These are phyloP conservation scores for Ophion obscuratus DNA, from an alignment of 2,888 invertebrate species.

Conservation along the genomic window DNA sequence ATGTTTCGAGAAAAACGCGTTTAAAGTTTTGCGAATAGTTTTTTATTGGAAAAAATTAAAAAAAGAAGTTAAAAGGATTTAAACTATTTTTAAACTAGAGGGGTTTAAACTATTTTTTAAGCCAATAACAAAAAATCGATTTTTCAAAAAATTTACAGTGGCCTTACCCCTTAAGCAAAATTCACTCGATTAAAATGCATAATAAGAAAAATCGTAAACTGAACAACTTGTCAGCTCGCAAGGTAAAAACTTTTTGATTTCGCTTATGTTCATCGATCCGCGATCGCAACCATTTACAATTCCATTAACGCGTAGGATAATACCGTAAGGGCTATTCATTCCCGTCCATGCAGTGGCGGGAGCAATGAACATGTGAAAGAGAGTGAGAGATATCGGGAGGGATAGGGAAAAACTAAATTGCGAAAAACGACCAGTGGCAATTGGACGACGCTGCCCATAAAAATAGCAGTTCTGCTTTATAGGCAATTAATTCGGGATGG, in stretches of 20 bases:
- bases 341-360: constrained; percentile 52
- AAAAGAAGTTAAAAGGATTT: too few relatives aligned
- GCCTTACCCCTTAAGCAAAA: too few relatives aligned
- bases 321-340: constrained; percentile 70
- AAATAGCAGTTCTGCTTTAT: constrained; percentile 82
- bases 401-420: constrained; percentile 70
- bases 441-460: constrained; percentile 80
- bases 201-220: not conserved
- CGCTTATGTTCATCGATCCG: constrained; percentile 13
- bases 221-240: constrained; percentile 10
- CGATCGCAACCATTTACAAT: constrained; percentile 55
- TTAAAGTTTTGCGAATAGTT: too few relatives aligned
- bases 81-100: too few relatives aligned
- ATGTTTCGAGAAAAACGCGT: too few relatives aligned
- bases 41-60: too few relatives aligned
- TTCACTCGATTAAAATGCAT: not conserved
- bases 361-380: constrained; percentile 38
- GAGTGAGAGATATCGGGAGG: constrained; percentile 24
- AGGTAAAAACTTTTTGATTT: constrained; percentile 40
- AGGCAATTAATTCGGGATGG: constrained; percentile 80
- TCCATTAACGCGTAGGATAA: constrained; percentile 68
- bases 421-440: constrained; percentile 76
- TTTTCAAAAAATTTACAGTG: too few relatives aligned
- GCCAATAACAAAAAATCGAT: too few relatives aligned
- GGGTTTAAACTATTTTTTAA: too few relatives aligned